Conservation (phyloP, 2,113 vertebrate species). For the Triplophysa tibetana region DNA sequence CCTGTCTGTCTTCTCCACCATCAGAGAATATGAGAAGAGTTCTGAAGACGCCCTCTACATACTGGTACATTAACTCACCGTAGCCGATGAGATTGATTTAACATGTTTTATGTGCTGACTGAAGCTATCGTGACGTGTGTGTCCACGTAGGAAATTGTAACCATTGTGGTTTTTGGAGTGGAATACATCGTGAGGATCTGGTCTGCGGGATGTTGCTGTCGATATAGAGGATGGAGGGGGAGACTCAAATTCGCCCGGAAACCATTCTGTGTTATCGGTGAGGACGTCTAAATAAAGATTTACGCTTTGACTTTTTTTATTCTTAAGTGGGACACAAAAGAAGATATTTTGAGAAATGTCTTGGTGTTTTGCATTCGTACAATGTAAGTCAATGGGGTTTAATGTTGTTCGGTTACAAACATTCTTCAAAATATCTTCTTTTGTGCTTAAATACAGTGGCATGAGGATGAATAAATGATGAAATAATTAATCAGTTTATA, state of each 20-base stretch:
- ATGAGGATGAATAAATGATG: too few relatives aligned
- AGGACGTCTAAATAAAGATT: slow-evolving; percentile 53
- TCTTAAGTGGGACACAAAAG: too few relatives aligned
- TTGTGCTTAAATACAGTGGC: too few relatives aligned
- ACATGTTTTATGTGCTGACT: not conserved
- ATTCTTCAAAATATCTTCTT: too few relatives aligned
- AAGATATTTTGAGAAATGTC: too few relatives aligned
- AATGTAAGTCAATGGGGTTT: too few relatives aligned
- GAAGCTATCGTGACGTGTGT: slow-evolving; percentile 7
- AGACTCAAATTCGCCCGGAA: slow-evolving; percentile 93
- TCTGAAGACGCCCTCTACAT: slow-evolving; percentile 96
- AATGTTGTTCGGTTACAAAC: too few relatives aligned
- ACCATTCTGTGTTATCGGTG: slow-evolving; percentile 96
- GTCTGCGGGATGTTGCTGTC: slow-evolving; percentile 95
- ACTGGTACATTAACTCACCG: slow-evolving; percentile 76
- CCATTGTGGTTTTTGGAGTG: slow-evolving; percentile 96
- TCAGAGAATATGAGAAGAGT: slow-evolving; percentile 95
- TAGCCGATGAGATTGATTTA: not conserved
- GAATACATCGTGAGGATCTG: slow-evolving; percentile 97
- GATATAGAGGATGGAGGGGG: slow-evolving; percentile 93
- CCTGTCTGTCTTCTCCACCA: slow-evolving; percentile 95
- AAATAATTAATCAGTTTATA: too few relatives aligned
- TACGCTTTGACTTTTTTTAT: too few relatives aligned
- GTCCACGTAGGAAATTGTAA: slow-evolving; percentile 88
- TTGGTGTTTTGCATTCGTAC: too few relatives aligned